Conservation (phyloP, 2,797 vertebrate genomes). For the Kryptolebias ocellatus region DNA sequence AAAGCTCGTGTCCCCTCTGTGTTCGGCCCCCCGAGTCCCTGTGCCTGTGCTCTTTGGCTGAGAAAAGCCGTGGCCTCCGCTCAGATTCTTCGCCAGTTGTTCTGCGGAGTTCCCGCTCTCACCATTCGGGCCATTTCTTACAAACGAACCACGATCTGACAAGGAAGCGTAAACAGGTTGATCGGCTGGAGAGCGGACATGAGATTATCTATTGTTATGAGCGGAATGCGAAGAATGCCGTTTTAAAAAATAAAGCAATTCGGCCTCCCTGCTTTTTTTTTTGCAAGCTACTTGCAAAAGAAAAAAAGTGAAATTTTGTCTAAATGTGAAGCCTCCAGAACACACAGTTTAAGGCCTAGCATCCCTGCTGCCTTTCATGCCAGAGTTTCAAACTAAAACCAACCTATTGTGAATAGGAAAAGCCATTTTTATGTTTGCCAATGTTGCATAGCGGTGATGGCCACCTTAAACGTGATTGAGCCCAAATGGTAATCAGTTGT, state of each 20-base stretch:
- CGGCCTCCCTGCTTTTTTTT: conserved; percentile 19
- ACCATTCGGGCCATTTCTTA: conserved; percentile 60
- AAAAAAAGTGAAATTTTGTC: not conserved
- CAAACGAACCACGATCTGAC: conserved; percentile 63
- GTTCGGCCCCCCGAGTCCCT: conserved; percentile 33
- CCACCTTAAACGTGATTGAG: no score
- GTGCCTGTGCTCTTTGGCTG: not conserved
- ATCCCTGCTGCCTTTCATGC: no score
- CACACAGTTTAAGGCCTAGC: no score
- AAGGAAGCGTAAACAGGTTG: conserved; percentile 67
- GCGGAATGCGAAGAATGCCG: conserved; percentile 66
- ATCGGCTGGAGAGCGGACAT: conserved; percentile 48
- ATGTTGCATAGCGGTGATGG: no score
- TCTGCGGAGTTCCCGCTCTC: conserved; percentile 69
- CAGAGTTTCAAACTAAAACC: no score
- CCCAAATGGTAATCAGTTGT: no score
- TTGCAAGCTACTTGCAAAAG: conserved; percentile 16
- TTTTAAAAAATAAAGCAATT: conserved; percentile 46
- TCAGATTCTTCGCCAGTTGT: conserved; percentile 45
- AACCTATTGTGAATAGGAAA: no score
- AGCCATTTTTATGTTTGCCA: no score
- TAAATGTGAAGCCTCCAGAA: not conserved
- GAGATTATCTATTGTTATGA: conserved; percentile 71
- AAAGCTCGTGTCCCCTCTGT: conserved; percentile 43
- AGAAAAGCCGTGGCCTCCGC: not conserved